Evolutionary conservation across 2,888 invertebrate species (phyloP).

Genomic region (Schrankia costaestrigalis): DNA sequence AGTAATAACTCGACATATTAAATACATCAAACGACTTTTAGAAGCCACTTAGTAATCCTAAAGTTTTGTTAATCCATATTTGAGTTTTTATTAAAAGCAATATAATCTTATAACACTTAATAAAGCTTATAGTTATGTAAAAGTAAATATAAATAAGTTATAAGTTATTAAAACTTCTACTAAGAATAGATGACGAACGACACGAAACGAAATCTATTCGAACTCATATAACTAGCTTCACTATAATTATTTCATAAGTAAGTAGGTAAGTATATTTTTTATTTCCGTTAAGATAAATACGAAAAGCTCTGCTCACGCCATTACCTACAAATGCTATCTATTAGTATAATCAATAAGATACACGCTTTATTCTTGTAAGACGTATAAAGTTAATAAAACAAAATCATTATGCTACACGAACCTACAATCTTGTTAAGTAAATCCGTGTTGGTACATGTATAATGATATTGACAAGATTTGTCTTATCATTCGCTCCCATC

Average conservation of each 20-base stretch:
- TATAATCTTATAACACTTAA: no score
- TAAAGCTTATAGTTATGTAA: no score
- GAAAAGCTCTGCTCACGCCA: conserved; percentile 20
- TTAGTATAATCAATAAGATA: conserved; percentile 41
- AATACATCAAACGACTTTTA: conserved; percentile 34
- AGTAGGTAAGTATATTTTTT: background rate
- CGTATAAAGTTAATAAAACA: conserved; percentile 57
- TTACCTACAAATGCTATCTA: conserved; percentile 18
- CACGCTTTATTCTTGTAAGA: conserved; percentile 47
- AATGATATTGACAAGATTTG: conserved; percentile 68
- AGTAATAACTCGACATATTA: conserved; percentile 42
- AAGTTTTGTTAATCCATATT: no score
- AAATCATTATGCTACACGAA: conserved; percentile 61
- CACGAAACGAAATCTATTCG: no score
- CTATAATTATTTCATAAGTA: no score
- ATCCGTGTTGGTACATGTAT: conserved; percentile 54
- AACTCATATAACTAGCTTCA: no score
- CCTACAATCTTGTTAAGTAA: conserved; percentile 70
- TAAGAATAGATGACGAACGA: no score
- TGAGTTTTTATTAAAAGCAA: no score
- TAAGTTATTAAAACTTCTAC: no score
- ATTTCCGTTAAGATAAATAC: conserved; percentile 12
- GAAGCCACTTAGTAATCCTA: no score
- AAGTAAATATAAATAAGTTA: no score
- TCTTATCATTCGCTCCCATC: conserved; percentile 61